Evolutionary conservation across 37 sponge, comb jelly and placozoan genomes (phyloP).

Genomic region (Halichondria panicea): DNA sequence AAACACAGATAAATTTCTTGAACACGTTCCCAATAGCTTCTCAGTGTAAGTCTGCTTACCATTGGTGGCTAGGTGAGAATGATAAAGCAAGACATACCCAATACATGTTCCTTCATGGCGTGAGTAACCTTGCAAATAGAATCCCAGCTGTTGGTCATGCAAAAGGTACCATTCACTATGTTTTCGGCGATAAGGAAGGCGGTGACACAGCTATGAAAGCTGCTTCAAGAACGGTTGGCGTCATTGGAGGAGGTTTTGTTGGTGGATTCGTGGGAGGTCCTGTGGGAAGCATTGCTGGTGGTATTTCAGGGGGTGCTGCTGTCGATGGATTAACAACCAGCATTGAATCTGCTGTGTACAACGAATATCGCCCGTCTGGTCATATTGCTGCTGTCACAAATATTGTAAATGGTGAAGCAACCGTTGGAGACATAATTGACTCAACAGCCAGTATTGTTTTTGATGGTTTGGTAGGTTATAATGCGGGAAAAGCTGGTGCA

Average conservation of each 20-base stretch:
- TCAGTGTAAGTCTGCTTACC: constrained; percentile 2
- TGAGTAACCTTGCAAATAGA: constrained; percentile 13
- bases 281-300: constrained; percentile 8
- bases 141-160: constrained; percentile 33
- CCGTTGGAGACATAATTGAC: too few species aligned
- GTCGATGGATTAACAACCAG: constrained; percentile 21
- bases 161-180: constrained; percentile 40
- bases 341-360: constrained; percentile 24
- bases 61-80: constrained; percentile 1
- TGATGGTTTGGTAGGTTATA: too few species aligned
- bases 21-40: constrained; percentile 20
- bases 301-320: not conserved
- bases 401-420: too few species aligned
- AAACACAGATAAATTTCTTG: constrained; percentile 29
- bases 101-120: not conserved
- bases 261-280: constrained; percentile 17
- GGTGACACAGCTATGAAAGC: constrained; percentile 27
- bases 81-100: constrained; percentile 25
- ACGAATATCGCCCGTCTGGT: constrained; percentile 15
- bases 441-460: too few species aligned
- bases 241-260: constrained; percentile 33
- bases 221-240: constrained; percentile 22
- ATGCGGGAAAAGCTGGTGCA: too few species aligned
- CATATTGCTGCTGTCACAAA: not conserved
- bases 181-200: constrained; percentile 25